A percentile compares a stretch with the other conserved stretches of the same genome.
Evolutionary conservation across 2,888 invertebrate genomes (phyloP).

Genomic region (Eretmocerus hayati): DNA sequence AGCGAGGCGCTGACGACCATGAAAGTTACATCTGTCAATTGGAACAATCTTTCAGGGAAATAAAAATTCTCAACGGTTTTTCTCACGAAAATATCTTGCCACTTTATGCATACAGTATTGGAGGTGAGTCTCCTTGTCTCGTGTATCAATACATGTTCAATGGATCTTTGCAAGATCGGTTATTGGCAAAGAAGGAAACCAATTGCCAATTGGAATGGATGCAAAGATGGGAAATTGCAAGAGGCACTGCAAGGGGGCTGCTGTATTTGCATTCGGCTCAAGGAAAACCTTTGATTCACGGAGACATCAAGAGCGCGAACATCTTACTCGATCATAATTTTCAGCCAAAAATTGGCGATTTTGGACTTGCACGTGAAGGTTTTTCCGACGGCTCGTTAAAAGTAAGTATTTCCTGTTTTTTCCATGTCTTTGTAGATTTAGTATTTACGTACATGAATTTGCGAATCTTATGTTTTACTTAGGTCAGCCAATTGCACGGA

Average conservation of each 20-base stretch:
- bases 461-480: constrained; percentile 5
- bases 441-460: not conserved
- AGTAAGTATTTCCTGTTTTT: constrained; percentile 27
- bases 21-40: constrained; percentile 50
- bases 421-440: not conserved
- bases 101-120: constrained; percentile 76
- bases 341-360: constrained; percentile 91
- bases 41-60: constrained; percentile 64
- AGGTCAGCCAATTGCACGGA: not conserved
- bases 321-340: constrained; percentile 82
- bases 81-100: constrained; percentile 88
- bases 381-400: constrained; percentile 55
- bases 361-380: constrained; percentile 82
- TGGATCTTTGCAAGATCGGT: constrained; percentile 80
- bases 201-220: too few relatives aligned
- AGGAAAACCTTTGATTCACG: constrained; percentile 82
- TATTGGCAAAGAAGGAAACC: constrained; percentile 50
- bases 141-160: constrained; percentile 92
- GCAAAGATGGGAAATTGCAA: constrained; percentile 71
- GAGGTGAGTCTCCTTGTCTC: constrained; percentile 75
- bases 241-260: constrained; percentile 83
- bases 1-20: constrained; percentile 45
- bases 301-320: constrained; percentile 94
- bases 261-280: constrained; percentile 80
- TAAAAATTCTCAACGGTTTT: constrained; percentile 70